Conservation (phyloP, 2,797 vertebrate species). For the Merluccius polli region DNA sequence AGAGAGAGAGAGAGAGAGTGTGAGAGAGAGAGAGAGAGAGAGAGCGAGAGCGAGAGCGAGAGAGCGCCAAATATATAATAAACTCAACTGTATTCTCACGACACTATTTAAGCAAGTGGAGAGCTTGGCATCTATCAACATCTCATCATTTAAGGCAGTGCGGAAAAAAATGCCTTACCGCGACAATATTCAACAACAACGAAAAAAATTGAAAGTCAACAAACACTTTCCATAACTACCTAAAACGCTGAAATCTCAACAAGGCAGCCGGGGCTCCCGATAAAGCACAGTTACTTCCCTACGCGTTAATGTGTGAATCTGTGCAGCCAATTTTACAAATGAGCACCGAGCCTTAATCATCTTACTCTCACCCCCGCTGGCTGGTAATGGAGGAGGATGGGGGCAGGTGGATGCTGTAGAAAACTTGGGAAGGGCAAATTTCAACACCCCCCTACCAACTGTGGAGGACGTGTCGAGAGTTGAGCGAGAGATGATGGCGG, state of each 20-base stretch:
- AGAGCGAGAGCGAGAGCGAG: background rate
- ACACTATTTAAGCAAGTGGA: background rate
- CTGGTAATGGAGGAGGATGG: conserved; percentile 61
- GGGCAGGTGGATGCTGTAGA: conserved; percentile 49
- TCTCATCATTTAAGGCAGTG: background rate
- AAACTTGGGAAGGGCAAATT: conserved; percentile 58
- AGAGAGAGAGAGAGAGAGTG: conserved; percentile 5
- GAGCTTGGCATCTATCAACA: background rate
- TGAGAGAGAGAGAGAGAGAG: background rate
- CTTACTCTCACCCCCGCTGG: conserved; percentile 58
- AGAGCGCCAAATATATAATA: background rate
- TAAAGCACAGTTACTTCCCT: conserved; percentile 42
- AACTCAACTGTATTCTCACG: background rate
- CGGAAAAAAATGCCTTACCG: background rate
- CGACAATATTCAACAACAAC: background rate
- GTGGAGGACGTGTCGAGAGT: conserved; percentile 15
- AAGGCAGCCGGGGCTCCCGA: background rate
- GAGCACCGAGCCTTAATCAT: conserved; percentile 65
- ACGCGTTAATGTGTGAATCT: conserved; percentile 52
- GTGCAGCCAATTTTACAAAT: conserved; percentile 60
- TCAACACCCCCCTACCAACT: conserved; percentile 53
- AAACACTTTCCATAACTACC: background rate
- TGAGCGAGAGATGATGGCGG: conserved; percentile 12
- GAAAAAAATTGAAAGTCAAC: background rate
- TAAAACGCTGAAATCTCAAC: background rate